A percentile compares a stretch with the other conserved stretches of the same genome.
phyloP scores from a whole-genome alignment of 2,797 vertebrate genomes.

The Garrulus glandarius region DNA sequence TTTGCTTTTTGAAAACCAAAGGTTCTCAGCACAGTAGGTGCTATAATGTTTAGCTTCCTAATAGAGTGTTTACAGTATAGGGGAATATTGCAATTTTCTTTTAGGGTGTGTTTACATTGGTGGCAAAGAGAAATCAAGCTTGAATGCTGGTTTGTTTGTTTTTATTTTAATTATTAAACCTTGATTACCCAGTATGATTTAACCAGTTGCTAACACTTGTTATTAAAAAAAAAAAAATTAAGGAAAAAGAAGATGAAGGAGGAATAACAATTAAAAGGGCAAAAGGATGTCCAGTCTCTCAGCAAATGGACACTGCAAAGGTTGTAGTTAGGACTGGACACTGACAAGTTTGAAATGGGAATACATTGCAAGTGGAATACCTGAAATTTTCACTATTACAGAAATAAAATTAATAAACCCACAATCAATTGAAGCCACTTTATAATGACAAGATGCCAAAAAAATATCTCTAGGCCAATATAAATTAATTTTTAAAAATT shows the following conservation, averaged over 20 bases:
- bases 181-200: background rate
- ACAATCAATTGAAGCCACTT: background rate
- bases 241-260: fast-evolving
- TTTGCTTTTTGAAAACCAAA: background rate
- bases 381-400: background rate
- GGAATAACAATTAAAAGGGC: background rate
- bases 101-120: background rate
- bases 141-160: background rate
- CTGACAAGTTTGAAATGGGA: background rate
- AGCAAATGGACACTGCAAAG: background rate
- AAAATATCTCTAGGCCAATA: background rate
- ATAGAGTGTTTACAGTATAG: background rate
- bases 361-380: background rate
- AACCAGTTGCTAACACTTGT: background rate
- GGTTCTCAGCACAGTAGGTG: background rate
- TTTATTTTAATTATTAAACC: background rate
- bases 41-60: background rate
- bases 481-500: background rate
- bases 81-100: background rate
- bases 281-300: background rate
- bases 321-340: background rate
- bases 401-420: background rate
- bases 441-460: background rate
- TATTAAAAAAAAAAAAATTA: background rate
- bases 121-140: background rate